Base-by-base conservation (phyloP, 2,113 vertebrate genomes). In the Anguilla rostrata region DNA sequence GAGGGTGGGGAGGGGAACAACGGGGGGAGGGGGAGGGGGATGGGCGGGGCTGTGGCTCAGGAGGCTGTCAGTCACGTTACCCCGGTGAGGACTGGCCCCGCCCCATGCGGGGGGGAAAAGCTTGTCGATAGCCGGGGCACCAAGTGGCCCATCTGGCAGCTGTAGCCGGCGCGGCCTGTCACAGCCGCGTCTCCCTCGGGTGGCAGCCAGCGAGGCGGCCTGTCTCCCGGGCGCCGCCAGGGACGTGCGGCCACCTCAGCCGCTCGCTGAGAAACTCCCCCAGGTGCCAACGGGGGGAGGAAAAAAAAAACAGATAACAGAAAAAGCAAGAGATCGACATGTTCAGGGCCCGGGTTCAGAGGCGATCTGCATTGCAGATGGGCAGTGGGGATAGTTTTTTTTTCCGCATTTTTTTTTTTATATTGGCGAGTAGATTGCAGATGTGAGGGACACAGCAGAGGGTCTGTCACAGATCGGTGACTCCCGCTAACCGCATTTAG, bases 71-170 rank as follows among this genome's bases (percentile, higher is more conserved):
- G 41, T 89, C 80, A 86, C 71, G 56, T 83, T 86, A 41, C 71
- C 56, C 53, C 49, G 41, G 81, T 7, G 29, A 60, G 79, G 46
- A 15, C 39, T 22, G 79, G 81, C 18, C 66, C 43, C 34, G 18
- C 82, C 41, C n/a, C 22, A 49, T n/a, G 18, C 41, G 8, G 29
- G 81, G 81, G 34, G 34, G 34, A 34, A 1, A 46, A 15, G 53
- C 66, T 85, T 63, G 63, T 49, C 57, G 22, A 43, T 43, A 83
- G n/a, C 22, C 78, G 79, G 82, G 78, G 66, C 53, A 63, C 40
- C 41, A 71, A 83, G 80, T 81, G 43, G 83, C 83, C 82, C 56
- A 84, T 85, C 80, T 86, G 85, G 34, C 79, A 22, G 78, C 84
- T 80, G 78, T 57, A 46, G 49, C n/a, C 26, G 39, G 84, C 40